Percentiles rank a stretch among this genome's conserved stretches.
These are phyloP conservation scores for Sphyrna mokarran DNA, from an alignment of 2,113 vertebrate genomes.

Conservation along the genomic window DNA sequence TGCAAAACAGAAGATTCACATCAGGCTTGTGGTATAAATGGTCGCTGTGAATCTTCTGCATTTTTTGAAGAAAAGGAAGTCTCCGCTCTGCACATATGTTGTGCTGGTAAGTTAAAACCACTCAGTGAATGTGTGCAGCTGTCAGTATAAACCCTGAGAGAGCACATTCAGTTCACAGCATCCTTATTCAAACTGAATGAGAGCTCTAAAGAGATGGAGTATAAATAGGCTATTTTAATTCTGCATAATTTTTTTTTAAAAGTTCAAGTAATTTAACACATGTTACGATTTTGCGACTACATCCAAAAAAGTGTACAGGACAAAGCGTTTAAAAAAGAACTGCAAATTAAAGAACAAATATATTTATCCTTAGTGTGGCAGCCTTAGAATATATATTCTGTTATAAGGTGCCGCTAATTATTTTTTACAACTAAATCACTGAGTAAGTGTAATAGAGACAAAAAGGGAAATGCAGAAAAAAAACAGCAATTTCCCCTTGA, in stretches of 20 bases:
- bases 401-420: not conserved
- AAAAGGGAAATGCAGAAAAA: not conserved
- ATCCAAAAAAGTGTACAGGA: not conserved
- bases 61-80: slow-evolving; percentile 25
- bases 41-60: slow-evolving; percentile 9
- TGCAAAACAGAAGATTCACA: slow-evolving; percentile 15
- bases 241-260: not conserved
- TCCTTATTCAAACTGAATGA: slow-evolving; percentile 22
- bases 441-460: not conserved
- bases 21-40: slow-evolving; percentile 24
- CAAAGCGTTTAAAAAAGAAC: not conserved
- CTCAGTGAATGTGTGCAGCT: slow-evolving; percentile 33
- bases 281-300: not conserved
- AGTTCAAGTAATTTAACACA: not conserved
- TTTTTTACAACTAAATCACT: not conserved
- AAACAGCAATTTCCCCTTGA: not conserved
- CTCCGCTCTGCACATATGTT: slow-evolving; percentile 25
- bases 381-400: not conserved
- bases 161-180: slow-evolving; percentile 27
- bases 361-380: not conserved
- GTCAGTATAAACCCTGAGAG: slow-evolving; percentile 29
- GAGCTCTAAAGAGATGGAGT: slow-evolving; percentile 15
- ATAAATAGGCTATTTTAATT: slow-evolving; percentile 30
- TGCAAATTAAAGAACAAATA: not conserved
- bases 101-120: slow-evolving; percentile 28